Evolutionary conservation across 2,888 invertebrate genomes (phyloP).

Genomic region (Cerastis leucographa): DNA sequence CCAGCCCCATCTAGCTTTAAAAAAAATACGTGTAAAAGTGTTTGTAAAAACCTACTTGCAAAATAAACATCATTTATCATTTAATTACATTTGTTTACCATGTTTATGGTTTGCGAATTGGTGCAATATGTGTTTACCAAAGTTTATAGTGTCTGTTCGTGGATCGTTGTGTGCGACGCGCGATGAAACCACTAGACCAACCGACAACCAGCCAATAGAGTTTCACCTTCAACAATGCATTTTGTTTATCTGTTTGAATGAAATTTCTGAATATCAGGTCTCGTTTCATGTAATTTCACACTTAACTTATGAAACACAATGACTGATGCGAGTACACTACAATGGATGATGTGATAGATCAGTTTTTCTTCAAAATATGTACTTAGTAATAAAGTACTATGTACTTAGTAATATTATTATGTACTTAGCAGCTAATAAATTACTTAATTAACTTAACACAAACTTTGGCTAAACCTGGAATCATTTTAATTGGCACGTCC

Average conservation of each 20-base stretch:
- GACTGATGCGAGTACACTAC: not conserved
- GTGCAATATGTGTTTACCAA: slow-evolving; percentile 9
- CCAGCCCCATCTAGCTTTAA: too few species aligned
- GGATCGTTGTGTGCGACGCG: not conserved
- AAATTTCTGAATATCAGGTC: not conserved
- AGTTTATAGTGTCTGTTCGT: slow-evolving; percentile 5
- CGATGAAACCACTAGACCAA: slow-evolving; percentile 3
- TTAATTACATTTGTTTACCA: slow-evolving; percentile 13
- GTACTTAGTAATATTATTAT: not conserved
- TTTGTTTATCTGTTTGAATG: not conserved
- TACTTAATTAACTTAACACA: slow-evolving; percentile 47
- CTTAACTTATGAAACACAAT: not conserved
- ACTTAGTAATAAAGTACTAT: not conserved
- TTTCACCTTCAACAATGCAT: slow-evolving; percentile 13
- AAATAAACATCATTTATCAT: too few species aligned
- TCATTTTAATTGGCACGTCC: not conserved
- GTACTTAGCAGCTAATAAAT: slow-evolving; percentile 40
- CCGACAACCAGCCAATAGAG: not conserved
- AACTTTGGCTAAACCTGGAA: slow-evolving; percentile 25
- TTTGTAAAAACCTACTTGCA: too few species aligned
- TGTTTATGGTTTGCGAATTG: slow-evolving; percentile 3
- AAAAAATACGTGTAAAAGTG: too few species aligned
- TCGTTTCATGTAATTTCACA: not conserved
- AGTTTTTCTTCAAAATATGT: not conserved
- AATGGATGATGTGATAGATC: not conserved